Evolutionary conservation across 2,113 vertebrate genomes (phyloP), one percentile per base, ranked within the genome.

Genomic region (Otocyon megalotis): DNA sequence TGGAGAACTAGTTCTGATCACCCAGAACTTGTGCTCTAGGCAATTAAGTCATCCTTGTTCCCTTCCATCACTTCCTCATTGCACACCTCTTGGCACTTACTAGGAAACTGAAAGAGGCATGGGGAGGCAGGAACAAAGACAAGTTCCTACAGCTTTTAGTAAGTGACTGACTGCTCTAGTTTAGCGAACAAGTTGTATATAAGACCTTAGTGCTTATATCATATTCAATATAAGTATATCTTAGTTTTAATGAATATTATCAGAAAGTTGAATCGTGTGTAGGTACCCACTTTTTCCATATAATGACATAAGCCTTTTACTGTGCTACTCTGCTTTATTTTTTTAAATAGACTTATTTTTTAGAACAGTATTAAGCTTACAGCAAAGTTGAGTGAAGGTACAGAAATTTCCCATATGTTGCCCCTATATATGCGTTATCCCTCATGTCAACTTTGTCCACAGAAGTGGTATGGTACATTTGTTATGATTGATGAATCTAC

Each of bases 1-100:
- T 98, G 24, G 84, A 97, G 94, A 48, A 88, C 95, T 12, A 28
- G 91, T 56, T 82, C 96, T 96, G 3, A 89, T 97, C 7, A 95
- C 43, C 62, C 76, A 71, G 79, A 96, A 9, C 86, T 92, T 98
- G 37, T 97, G 77, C 60, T 87, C 95, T 85, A 96, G 76, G 87
- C 97, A 81, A 80, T 96, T 62, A 30, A 90, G 16, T 83, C 84
- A 74, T 90, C 32, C 80, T 14, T 69, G 30, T 93, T 83, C 58
- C 10, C 28, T 69, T 96, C 82, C 15, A 71, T 88, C 15, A 43
- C n/a, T 90, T 89, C 85, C 0, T 91, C 96, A 30, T 79, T 94
- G 53, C 35, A 84, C 17, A 84, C 11, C 56, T 60, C 88, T 81
- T 62, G 58, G 58, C 2, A 62, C 53, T 76, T 54, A 37, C 24